Evolutionary conservation across 2,797 vertebrate species (phyloP).

Genomic region (Trichosurus vulpecula): DNA sequence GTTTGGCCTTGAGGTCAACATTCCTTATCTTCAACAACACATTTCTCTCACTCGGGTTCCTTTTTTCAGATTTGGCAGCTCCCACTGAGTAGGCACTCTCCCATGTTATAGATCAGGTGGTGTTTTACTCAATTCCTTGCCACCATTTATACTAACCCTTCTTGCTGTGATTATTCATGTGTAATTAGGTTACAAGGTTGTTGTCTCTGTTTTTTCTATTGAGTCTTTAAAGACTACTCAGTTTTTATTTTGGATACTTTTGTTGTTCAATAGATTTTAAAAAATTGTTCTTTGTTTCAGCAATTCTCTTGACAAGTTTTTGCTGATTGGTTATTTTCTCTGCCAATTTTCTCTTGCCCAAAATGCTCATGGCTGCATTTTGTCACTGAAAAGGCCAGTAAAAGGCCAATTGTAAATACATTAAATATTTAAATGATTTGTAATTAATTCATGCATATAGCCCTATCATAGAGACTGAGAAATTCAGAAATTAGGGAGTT

Average conservation of each 20-base stretch:
- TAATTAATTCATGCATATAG: neutral
- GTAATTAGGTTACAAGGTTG: neutral
- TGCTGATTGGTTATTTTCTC: neutral
- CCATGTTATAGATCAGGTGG: neutral
- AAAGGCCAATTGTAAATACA: neutral
- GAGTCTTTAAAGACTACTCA: neutral
- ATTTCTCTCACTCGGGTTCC: slow-evolving; percentile 23
- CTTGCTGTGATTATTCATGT: neutral
- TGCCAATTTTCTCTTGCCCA: neutral
- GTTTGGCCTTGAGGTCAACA: neutral
- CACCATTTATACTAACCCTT: neutral
- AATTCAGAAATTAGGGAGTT: slow-evolving; percentile 1
- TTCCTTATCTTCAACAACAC: slow-evolving; percentile 12
- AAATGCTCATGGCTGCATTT: neutral
- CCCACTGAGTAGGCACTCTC: no score
- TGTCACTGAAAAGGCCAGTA: neutral
- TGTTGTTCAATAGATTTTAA: neutral
- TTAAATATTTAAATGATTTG: neutral
- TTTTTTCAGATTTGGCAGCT: slow-evolving; percentile 8
- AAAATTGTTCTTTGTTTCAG: neutral
- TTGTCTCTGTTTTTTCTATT: neutral
- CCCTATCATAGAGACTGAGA: neutral
- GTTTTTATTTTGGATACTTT: neutral
- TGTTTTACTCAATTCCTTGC: neutral
- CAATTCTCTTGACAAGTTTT: neutral